phyloP scores from a whole-genome alignment of 2,888 invertebrate species.

The Julus scandinavius region DNA sequence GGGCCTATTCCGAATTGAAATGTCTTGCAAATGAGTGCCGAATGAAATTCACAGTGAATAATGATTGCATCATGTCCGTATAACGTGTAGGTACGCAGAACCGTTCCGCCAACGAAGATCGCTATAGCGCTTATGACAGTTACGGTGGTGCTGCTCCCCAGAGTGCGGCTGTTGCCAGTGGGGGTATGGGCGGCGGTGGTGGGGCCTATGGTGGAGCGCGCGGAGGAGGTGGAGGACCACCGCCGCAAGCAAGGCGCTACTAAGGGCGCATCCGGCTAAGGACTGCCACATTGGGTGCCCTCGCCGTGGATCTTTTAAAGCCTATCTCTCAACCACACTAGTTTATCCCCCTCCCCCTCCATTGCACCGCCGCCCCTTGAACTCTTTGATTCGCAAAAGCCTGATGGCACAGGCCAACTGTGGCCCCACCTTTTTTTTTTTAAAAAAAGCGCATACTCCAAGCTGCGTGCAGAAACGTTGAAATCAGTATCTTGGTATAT shows the following conservation, averaged over 20 bases:
- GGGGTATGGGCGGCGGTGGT: slow-evolving; percentile 40
- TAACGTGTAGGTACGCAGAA: slow-evolving; percentile 48
- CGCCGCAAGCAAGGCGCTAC: slow-evolving; percentile 49
- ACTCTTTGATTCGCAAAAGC: slow-evolving; percentile 12
- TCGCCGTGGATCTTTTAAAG: slow-evolving; percentile 26
- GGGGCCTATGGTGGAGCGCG: slow-evolving; percentile 50
- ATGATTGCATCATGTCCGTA: slow-evolving; percentile 42
- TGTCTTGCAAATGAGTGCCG: slow-evolving; percentile 20
- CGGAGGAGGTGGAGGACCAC: slow-evolving; percentile 46
- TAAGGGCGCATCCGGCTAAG: slow-evolving; percentile 2
- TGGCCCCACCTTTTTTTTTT: neutral
- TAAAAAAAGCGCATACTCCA: neutral
- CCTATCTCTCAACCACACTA: slow-evolving; percentile 1
- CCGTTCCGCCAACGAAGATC: slow-evolving; percentile 49
- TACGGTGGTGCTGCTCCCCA: slow-evolving; percentile 52
- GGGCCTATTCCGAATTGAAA: slow-evolving; percentile 17
- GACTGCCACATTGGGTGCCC: neutral
- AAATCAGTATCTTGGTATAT: neutral
- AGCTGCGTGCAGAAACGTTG: neutral
- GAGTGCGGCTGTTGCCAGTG: slow-evolving; percentile 11
- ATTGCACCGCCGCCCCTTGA: slow-evolving; percentile 9
- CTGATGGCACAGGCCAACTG: slow-evolving; percentile 22
- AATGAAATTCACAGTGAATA: slow-evolving; percentile 27
- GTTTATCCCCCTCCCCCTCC: slow-evolving; percentile 26
- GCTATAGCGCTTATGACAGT: slow-evolving; percentile 50